Percentiles rank a stretch among this genome's conserved stretches.
Conservation (phyloP, 1,140 invertebrate species). For the Hypsibius dujardini region DNA sequence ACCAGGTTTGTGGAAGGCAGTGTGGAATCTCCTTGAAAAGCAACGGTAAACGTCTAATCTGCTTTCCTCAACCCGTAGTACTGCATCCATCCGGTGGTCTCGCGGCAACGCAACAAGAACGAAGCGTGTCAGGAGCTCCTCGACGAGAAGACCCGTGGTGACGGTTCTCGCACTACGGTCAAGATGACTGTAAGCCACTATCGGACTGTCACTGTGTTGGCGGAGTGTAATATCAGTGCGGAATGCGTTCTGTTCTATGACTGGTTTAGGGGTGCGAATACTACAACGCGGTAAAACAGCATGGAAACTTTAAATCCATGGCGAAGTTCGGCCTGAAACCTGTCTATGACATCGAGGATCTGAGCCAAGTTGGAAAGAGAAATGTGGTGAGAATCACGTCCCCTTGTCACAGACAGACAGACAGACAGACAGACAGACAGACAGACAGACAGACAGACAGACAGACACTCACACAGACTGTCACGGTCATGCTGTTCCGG, state of each 20-base stretch:
- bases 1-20: conserved; percentile 38
- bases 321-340: conserved; percentile 23
- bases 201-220: background rate
- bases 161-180: background rate
- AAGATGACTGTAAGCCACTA: background rate
- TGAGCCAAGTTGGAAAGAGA: conserved; percentile 38
- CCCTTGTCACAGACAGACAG: conserved; percentile 18
- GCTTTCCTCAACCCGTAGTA: background rate
- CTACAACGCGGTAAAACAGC: conserved; percentile 24
- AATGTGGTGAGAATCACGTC: conserved; percentile 12
- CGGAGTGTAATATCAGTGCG: background rate
- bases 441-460: conserved; percentile 25
- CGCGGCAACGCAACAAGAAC: conserved; percentile 43
- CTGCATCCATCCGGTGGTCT: conserved; percentile 47
- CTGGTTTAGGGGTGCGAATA: conserved; percentile 21
- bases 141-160: conserved; percentile 30
- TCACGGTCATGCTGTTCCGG: background rate
- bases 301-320: conserved; percentile 24
- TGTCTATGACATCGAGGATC: conserved; percentile 49
- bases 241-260: background rate
- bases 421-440: no score
- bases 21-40: background rate
- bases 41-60: background rate
- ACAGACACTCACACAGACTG: conserved; percentile 13
- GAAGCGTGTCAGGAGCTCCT: conserved; percentile 49